Conservation (phyloP, 2,113 vertebrate species). For the Callospermophilus lateralis region DNA sequence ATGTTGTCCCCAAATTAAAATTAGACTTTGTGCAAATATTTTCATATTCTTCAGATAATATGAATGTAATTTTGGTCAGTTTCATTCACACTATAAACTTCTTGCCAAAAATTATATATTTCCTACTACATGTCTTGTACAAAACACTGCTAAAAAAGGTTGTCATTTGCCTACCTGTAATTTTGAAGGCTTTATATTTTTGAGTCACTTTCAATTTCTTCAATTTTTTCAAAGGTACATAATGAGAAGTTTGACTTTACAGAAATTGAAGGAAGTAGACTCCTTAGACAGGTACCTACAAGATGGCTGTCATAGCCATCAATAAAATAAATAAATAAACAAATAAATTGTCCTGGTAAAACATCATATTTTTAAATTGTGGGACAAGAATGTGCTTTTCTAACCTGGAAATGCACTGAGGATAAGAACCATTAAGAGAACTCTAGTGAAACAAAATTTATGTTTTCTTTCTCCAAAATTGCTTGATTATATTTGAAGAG, state of each 20-base stretch:
- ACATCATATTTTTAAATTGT: constrained; percentile 25
- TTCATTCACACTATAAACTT: background rate
- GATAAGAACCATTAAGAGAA: background rate
- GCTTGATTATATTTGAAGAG: background rate
- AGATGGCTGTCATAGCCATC: background rate
- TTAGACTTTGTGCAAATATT: background rate
- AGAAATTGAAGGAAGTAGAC: background rate
- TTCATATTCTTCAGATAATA: background rate
- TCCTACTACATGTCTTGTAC: background rate
- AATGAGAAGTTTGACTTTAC: background rate
- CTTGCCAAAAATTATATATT: background rate
- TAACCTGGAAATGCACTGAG: background rate
- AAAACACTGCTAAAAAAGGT: too few relatives aligned
- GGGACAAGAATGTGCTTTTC: background rate
- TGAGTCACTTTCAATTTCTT: background rate
- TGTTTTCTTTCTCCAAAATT: background rate
- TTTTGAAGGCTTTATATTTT: background rate
- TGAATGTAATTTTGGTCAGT: background rate
- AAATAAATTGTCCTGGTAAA: background rate
- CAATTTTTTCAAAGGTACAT: background rate
- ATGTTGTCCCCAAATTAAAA: background rate
- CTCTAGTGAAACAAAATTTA: background rate
- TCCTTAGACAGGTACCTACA: background rate
- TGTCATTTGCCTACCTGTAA: background rate
- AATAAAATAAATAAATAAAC: background rate